Evolutionary conservation across 2,888 invertebrate genomes (phyloP), one percentile per base, ranked within the genome.

Genomic region (Frankliniella intonsa): DNA sequence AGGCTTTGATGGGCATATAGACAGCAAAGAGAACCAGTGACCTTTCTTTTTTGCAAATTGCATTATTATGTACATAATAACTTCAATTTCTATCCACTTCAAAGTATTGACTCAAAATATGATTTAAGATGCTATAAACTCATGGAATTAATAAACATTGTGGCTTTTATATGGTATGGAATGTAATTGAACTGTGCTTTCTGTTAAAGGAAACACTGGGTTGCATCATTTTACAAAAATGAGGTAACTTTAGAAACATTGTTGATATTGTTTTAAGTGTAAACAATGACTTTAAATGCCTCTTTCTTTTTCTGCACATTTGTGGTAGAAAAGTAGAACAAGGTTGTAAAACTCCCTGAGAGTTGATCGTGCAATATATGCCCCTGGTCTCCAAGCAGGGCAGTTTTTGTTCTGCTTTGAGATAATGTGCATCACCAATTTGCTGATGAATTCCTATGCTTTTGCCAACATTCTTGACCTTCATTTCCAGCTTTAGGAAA

Each of bases 131-230:
- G 69, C 69, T 76, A 62, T 62, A 22, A 12, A 76, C 12, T 76
- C 25, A 25, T 76, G 25, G 25, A 76, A 76, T 76, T 17, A 62
- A 25, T 76, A 12, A 76, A 76, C 22, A 10, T 76, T 76, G 69
- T 76, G 69, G 69, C 69, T 76, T 76, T 76, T 76, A 76, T 25
- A 76, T 76, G 69, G 69, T 76, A 76, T 76, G 69, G 69, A 76
- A 76, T 25, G 69, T 76, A 76, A 76, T 25, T 76, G 22, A 76
- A 76, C 22, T 76, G 25, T 25, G 25, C 25, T 76, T 76, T 76
- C 69, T 76, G 3, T 12, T 12, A 25, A 10, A 25, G 69, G 12
- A 76, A 76, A 10, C 69, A 12, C 1, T 10, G 12, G 25, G 69
- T 76, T 76, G 3, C 69, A 11, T 25, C 25, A 9, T 22, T 76